Evolutionary conservation across 2,888 invertebrate species (phyloP).

Genomic region (Eulithis prunata): DNA sequence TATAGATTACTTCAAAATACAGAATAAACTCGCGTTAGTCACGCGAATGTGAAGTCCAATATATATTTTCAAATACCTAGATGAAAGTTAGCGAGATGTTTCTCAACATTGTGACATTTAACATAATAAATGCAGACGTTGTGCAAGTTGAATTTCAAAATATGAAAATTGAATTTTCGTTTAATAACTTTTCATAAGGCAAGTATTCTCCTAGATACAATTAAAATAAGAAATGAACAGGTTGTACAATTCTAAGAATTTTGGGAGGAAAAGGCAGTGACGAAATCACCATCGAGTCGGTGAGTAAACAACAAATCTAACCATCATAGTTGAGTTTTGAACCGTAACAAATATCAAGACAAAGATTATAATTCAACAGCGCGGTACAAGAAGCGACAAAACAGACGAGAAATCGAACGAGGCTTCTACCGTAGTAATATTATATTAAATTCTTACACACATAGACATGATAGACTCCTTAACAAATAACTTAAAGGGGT

Average conservation of each 20-base stretch:
- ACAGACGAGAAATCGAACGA: constrained; percentile 75
- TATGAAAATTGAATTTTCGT: constrained; percentile 61
- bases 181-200: constrained; percentile 56
- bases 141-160: constrained; percentile 58
- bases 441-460: constrained; percentile 83
- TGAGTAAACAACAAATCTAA: constrained; percentile 55
- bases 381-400: constrained; percentile 73
- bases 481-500: constrained; percentile 81
- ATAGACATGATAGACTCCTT: constrained; percentile 82
- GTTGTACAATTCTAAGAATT: constrained; percentile 59
- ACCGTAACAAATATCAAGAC: constrained; percentile 66
- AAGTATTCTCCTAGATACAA: constrained; percentile 58
- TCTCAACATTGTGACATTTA: constrained; percentile 50
- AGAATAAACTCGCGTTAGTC: constrained; percentile 16
- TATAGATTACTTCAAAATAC: constrained; percentile 1
- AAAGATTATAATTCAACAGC: constrained; percentile 65
- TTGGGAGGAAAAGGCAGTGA: constrained; percentile 70
- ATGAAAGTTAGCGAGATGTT: constrained; percentile 33
- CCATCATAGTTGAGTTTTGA: constrained; percentile 55
- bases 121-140: constrained; percentile 68
- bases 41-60: constrained; percentile 9
- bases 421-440: constrained; percentile 77
- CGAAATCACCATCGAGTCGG: constrained; percentile 56
- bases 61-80: constrained; percentile 9
- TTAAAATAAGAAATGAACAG: constrained; percentile 69